Evolutionary conservation across 2,113 vertebrate species (phyloP), one percentile per base, ranked within the genome.

Genomic region (Elaphurus davidianus): DNA sequence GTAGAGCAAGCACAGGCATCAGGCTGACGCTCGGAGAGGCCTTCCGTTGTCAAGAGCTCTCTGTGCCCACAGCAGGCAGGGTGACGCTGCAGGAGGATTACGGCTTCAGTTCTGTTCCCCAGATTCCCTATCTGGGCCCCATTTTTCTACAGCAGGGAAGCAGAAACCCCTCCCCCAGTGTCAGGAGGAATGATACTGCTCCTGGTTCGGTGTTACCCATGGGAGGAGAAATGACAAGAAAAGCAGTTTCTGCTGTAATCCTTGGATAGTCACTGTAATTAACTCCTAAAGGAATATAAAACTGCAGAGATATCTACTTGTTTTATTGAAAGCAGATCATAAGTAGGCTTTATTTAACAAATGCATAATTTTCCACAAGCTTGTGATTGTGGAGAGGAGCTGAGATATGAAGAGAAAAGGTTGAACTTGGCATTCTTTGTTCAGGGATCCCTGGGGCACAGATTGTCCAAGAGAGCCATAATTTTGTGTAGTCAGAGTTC

Each of bases 241-340:
- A 84, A 84, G 27, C 50, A 84, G 91, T 55, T 45, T 54, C 47
- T 84, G 60, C 47, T 67, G 28, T 54, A 27, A 33, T 84, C 43
- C n/a, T 91, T 62, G 45, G 43, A 47, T 50, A 57, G 52, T 50
- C 47, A 50, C 33, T 71, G 21, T 71, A 90, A 71, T 74, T 47
- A 83, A 74, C 87, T 83, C 52, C 25, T 57, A 50, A 83, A 83
- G 40, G 60, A 83, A 83, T 71, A 83, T 71, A 59, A 71, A 83
- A 50, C 25, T 67, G 19, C 43, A 57, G 76, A 57, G 78, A 74
- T 30, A 16, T 40, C 40, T 67, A 23, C 40, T 84, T 7, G 17
- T 64, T 54, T 59, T 83, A 90, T 16, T 57, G 7, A 95, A 83
- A 59, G 47, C 12, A 33, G 33, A 74, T 47, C 25, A 40, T 30